These are phyloP conservation scores for Keiferia lycopersicella DNA, from an alignment of 2,888 invertebrate species.

Conservation along the genomic window DNA sequence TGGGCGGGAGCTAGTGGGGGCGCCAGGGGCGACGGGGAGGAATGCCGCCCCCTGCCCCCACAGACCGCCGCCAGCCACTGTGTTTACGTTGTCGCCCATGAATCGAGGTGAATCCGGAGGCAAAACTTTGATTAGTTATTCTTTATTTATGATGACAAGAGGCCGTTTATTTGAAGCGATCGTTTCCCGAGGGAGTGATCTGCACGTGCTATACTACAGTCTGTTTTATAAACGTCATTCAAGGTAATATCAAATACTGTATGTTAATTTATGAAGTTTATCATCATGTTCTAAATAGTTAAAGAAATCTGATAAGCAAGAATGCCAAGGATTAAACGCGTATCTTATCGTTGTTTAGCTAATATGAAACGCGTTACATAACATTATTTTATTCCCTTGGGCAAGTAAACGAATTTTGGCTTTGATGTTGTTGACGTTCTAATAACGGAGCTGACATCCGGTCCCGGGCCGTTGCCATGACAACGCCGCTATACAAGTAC, in stretches of 20 bases:
- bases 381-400: conserved; percentile 12
- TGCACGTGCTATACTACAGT: conserved; percentile 21
- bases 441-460: conserved; percentile 47
- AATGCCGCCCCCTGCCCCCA: conserved; percentile 38
- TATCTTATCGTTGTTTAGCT: conserved; percentile 26
- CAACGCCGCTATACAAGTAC: conserved; percentile 42
- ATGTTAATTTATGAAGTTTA: conserved; percentile 15
- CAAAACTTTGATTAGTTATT: conserved; percentile 68
- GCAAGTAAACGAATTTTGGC: background rate
- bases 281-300: conserved; percentile 35
- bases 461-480: conserved; percentile 56
- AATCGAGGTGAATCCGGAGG: conserved; percentile 57
- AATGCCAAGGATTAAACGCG: conserved; percentile 12
- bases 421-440: conserved; percentile 27
- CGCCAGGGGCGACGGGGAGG: conserved; percentile 39
- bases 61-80: conserved; percentile 43
- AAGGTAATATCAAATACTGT: background rate
- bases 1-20: conserved; percentile 32
- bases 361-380: conserved; percentile 16
- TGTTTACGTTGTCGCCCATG: conserved; percentile 66
- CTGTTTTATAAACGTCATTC: conserved; percentile 29
- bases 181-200: conserved; percentile 30
- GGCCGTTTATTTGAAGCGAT: conserved; percentile 42
- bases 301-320: conserved; percentile 33
- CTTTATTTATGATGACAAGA: conserved; percentile 57